Evolutionary conservation across 2,797 vertebrate genomes (phyloP), one percentile per base, ranked within the genome.

Genomic region (Enteromius argenteus): DNA sequence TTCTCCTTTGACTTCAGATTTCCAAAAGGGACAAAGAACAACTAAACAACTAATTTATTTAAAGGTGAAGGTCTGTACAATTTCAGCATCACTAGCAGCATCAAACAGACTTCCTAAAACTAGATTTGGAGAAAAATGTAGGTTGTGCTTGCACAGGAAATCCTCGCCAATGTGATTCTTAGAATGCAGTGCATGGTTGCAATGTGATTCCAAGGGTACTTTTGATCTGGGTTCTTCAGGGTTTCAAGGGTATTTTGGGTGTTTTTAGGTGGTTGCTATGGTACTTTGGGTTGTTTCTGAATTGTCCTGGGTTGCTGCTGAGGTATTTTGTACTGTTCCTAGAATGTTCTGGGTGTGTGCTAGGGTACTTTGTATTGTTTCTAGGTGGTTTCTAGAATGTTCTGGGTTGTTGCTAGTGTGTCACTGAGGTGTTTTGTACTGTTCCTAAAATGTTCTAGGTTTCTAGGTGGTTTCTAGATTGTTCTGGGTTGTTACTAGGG

Each of bases 51-150:
- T 39, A 14, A 39, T 74, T 74, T 53, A 74, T 69, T 69, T 71
- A 71, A 71, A 71, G 35, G 35, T 68, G 10, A 68, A 68, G 67
- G n/a, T 15, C 21, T 71, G 68, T 44, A n/a, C 23, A 71, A 44
- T 71, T 71, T 71, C 68, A 39, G 66, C 66, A 39, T 37, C 66
- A 68, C 66, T n/a, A 5, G 32, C 19, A 8, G 66, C 66, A 68
- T 68, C 30, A 49, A 72, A 72, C 23, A 72, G 69, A 51, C 46
- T 32, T 51, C 27, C 8, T 27, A 73, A 73, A 73, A 51, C 27
- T 73, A 32, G 44, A 51, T 32, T 32, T 32, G 27, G 9, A 51
- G 27, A 32, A 73, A 73, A 68, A 68, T 39, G 35, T 32, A 17
- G 3, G 4, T 23, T 2, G 44, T 42, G 67, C 67, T 69, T 42